Conservation (phyloP, 2,113 vertebrate species). For the Crotophaga sulcirostris region DNA sequence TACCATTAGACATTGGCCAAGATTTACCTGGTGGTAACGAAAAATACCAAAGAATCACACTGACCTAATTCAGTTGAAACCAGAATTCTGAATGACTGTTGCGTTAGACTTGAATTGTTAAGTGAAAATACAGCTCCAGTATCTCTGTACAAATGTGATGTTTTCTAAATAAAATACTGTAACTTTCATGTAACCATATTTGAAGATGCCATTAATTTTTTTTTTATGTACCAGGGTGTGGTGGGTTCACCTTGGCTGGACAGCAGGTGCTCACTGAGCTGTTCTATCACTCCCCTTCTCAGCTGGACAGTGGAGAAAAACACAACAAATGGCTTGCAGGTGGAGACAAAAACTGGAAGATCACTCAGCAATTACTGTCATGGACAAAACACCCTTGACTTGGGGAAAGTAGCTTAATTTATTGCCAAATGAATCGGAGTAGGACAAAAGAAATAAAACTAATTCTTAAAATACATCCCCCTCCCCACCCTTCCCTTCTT, state of each 20-base stretch:
- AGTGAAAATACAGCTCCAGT: background rate
- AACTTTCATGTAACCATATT: background rate
- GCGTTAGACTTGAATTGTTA: background rate
- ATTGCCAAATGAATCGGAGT: background rate
- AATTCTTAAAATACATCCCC: background rate
- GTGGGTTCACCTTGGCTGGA: background rate
- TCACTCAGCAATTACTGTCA: background rate
- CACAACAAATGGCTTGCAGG: accelerated
- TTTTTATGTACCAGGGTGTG: background rate
- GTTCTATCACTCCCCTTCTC: background rate
- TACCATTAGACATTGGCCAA: background rate
- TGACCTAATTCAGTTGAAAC: background rate
- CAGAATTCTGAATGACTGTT: background rate
- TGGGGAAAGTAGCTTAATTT: background rate
- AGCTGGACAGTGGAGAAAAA: background rate
- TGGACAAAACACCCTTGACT: background rate
- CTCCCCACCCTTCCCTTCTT: background rate
- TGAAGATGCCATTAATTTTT: background rate
- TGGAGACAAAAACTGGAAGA: background rate
- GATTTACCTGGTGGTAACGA: background rate
- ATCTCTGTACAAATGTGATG: background rate
- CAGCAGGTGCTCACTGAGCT: background rate
- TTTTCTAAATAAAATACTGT: background rate
- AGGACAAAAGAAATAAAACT: background rate
- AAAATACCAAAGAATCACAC: background rate